Conservation (phyloP, 2,797 vertebrate species). For the Rachycentron canadum region DNA sequence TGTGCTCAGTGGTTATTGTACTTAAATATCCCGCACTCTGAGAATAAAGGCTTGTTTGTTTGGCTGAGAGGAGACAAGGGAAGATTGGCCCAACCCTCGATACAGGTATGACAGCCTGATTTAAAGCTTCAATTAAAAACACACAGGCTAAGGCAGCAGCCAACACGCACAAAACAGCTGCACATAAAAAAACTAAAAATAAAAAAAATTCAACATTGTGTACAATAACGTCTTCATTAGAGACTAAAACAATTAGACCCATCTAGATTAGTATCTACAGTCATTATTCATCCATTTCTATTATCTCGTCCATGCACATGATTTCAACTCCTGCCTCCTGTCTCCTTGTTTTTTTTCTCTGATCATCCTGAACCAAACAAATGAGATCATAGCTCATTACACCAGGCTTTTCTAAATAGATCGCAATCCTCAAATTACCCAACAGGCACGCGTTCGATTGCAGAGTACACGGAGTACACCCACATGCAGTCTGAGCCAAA, state of each 20-base stretch:
- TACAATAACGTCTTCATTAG: slow-evolving; percentile 39
- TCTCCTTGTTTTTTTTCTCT: slow-evolving; percentile 47
- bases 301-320: background rate
- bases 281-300: slow-evolving; percentile 50
- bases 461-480: background rate
- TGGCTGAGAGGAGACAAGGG: slow-evolving; percentile 41
- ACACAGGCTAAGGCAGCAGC: background rate
- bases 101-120: slow-evolving; percentile 66
- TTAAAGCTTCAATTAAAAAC: slow-evolving; percentile 70
- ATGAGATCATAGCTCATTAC: slow-evolving; percentile 71
- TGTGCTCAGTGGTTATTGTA: background rate
- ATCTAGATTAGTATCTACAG: slow-evolving; percentile 46
- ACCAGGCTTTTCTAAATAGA: slow-evolving; percentile 53
- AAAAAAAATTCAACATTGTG: slow-evolving; percentile 13
- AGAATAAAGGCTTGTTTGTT: slow-evolving; percentile 70
- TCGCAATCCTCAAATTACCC: slow-evolving; percentile 58
- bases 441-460: slow-evolving; percentile 30
- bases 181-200: background rate
- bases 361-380: slow-evolving; percentile 64
- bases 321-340: slow-evolving; percentile 24
- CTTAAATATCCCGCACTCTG: slow-evolving; percentile 3
- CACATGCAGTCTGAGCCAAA: slow-evolving; percentile 1
- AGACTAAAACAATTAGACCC: slow-evolving; percentile 63
- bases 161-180: slow-evolving; percentile 27
- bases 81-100: slow-evolving; percentile 53